Evolutionary conservation across 1,140 invertebrate species (phyloP).

Genomic region (Sycophila sp.): DNA sequence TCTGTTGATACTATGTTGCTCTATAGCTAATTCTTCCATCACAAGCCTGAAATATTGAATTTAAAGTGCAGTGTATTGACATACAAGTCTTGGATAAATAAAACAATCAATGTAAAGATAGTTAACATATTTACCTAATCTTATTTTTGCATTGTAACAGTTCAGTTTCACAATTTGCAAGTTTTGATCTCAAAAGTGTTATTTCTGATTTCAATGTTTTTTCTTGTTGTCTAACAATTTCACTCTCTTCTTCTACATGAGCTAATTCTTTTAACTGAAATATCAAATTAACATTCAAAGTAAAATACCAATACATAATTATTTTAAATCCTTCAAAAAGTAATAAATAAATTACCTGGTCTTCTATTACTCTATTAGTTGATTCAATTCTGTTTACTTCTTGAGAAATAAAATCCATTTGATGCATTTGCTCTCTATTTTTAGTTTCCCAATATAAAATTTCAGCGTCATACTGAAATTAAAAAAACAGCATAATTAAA

Average conservation of each 20-base stretch:
- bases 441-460: constrained; percentile 89
- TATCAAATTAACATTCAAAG: constrained; percentile 30
- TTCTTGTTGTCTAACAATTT: constrained; percentile 87
- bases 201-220: constrained; percentile 88
- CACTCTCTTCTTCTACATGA: constrained; percentile 87
- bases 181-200: constrained; percentile 81
- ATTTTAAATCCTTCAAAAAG: constrained; percentile 4
- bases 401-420: constrained; percentile 83
- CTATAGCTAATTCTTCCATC: constrained; percentile 71
- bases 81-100: no score
- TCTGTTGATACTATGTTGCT: constrained; percentile 66
- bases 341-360: constrained; percentile 70
- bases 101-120: neutral
- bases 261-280: constrained; percentile 76
- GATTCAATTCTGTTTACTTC: constrained; percentile 83
- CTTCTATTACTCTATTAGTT: constrained; percentile 77
- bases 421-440: constrained; percentile 84
- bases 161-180: constrained; percentile 89
- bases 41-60: constrained; percentile 68
- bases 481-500: constrained; percentile 33
- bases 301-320: constrained; percentile 10
- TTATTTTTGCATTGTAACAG: constrained; percentile 89
- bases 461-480: constrained; percentile 82
- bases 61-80: neutral
- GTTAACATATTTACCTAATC: constrained; percentile 70